These are phyloP conservation scores for Sipha flava DNA, from an alignment of 1,140 invertebrate genomes.

Conservation along the genomic window DNA sequence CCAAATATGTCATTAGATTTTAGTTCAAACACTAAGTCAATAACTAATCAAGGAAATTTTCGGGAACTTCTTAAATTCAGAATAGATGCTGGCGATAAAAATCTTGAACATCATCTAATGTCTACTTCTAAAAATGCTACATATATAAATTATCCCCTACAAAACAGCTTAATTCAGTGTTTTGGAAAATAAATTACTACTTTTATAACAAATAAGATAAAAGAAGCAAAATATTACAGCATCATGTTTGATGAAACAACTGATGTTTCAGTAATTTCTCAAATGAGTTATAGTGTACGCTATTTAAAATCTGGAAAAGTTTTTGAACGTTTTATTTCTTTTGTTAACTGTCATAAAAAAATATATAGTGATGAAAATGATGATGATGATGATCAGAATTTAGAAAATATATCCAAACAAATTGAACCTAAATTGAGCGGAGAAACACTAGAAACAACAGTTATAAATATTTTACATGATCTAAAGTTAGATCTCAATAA, in stretches of 20 bases:
- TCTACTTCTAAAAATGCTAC: neutral
- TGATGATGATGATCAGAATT: neutral
- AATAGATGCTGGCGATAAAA: neutral
- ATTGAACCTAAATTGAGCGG: neutral
- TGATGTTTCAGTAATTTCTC: neutral
- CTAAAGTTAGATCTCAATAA: neutral
- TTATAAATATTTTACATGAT: neutral
- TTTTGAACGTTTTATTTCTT: neutral
- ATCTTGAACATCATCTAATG: neutral
- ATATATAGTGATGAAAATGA: neutral
- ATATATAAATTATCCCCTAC: neutral
- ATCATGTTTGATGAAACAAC: neutral
- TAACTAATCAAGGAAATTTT: neutral
- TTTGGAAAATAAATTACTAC: neutral
- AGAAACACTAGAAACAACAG: neutral
- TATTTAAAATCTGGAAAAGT: neutral
- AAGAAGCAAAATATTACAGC: neutral
- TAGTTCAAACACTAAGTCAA: neutral
- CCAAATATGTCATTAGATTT: neutral
- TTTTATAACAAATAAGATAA: neutral
- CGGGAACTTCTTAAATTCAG: neutral
- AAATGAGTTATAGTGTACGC: neutral
- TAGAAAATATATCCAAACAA: neutral
- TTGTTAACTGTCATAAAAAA: neutral
- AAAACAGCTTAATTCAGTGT: neutral